These are phyloP conservation scores for Clepsis dumicolana DNA, from an alignment of 2,888 invertebrate genomes.

Conservation along the genomic window DNA sequence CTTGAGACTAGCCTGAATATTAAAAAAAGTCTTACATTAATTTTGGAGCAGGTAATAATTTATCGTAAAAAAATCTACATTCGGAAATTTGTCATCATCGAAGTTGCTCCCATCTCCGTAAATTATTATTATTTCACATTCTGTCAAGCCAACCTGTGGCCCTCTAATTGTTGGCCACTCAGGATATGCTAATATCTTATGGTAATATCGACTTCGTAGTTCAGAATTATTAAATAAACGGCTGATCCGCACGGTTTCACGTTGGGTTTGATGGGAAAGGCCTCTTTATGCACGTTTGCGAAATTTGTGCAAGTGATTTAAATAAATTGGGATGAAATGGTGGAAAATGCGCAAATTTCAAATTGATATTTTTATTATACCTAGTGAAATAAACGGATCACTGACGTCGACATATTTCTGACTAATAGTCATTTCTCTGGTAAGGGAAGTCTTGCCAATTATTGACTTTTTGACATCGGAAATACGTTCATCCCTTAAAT, in stretches of 20 bases:
- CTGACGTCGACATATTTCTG: too few relatives aligned
- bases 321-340: neutral
- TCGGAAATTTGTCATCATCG: neutral
- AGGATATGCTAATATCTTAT: conserved; percentile 39
- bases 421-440: too few relatives aligned
- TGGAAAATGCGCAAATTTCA: too few relatives aligned
- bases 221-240: conserved; percentile 38
- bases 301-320: neutral
- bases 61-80: too few relatives aligned
- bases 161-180: conserved; percentile 27
- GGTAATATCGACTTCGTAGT: conserved; percentile 34
- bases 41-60: too few relatives aligned
- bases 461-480: too few relatives aligned
- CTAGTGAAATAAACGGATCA: too few relatives aligned
- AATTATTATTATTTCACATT: neutral
- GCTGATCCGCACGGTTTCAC: conserved; percentile 29
- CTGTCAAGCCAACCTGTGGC: conserved; percentile 28
- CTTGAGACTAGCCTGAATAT: too few relatives aligned
- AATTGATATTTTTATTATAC: too few relatives aligned
- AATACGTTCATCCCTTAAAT: too few relatives aligned
- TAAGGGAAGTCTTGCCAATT: too few relatives aligned
- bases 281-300: neutral
- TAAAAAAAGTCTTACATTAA: too few relatives aligned
- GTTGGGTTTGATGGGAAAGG: conserved; percentile 13
- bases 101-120: neutral